These are phyloP conservation scores for Lasioglossum leucozonium DNA, from an alignment of 2,888 invertebrate genomes.

Conservation along the genomic window DNA sequence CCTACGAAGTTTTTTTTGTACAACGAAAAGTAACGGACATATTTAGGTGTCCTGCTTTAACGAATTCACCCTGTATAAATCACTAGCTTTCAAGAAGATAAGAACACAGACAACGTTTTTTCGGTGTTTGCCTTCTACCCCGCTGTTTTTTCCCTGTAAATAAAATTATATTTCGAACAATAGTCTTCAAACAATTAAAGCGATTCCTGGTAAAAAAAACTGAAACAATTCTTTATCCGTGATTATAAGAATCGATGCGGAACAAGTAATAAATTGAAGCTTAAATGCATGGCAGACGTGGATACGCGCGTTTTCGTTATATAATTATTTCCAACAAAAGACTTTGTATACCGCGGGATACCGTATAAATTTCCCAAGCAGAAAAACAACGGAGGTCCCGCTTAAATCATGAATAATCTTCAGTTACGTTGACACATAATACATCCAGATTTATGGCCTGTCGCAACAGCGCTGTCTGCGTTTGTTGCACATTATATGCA, in stretches of 20 bases:
- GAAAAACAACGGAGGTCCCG: background rate
- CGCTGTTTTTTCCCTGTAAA: no score
- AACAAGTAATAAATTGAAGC: background rate
- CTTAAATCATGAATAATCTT: slow-evolving; percentile 10
- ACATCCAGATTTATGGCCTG: background rate
- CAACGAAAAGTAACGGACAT: no score
- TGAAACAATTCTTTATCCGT: background rate
- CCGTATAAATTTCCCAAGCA: background rate
- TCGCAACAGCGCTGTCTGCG: background rate
- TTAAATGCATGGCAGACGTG: background rate
- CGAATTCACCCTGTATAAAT: no score
- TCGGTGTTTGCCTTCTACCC: no score
- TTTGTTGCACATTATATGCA: background rate
- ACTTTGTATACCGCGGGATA: background rate
- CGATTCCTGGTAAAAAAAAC: background rate
- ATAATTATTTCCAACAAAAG: background rate
- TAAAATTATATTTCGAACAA: background rate
- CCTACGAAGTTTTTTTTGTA: no score
- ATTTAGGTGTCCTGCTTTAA: no score
- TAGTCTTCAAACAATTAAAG: background rate
- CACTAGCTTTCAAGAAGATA: no score
- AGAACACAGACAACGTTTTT: no score
- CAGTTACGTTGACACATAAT: background rate
- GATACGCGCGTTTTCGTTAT: background rate
- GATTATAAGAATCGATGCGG: background rate